These are phyloP conservation scores for Megalopta genalis DNA, from an alignment of 1,140 invertebrate genomes.

Conservation along the genomic window DNA sequence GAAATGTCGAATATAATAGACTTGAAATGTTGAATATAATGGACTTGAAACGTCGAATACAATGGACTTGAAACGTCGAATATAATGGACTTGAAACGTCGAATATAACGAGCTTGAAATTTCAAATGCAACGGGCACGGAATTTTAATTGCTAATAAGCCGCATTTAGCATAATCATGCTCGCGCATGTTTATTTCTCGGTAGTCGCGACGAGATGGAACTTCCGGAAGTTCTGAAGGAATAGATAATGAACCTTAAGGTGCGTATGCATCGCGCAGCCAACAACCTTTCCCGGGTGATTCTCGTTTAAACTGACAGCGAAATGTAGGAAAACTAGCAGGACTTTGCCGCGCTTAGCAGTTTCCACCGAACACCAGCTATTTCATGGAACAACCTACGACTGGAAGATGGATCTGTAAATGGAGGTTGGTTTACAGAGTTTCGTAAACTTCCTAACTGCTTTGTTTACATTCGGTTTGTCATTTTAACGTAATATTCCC, in stretches of 20 bases:
- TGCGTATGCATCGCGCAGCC: conserved; percentile 4
- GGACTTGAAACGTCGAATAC: no score
- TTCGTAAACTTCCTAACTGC: conserved; percentile 30
- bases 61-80: no score
- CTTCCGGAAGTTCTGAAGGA: neutral
- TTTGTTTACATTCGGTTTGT: conserved; percentile 25
- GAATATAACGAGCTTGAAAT: no score
- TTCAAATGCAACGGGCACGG: no score
- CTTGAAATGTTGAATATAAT: no score
- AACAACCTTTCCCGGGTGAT: neutral
- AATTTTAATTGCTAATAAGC: no score
- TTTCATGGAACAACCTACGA: conserved; percentile 27
- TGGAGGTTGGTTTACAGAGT: conserved; percentile 30
- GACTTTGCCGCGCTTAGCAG: conserved; percentile 14
- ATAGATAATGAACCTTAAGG: conserved; percentile 2
- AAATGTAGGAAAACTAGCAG: conserved; percentile 35
- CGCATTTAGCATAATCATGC: no score
- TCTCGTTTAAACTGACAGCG: conserved; percentile 37
- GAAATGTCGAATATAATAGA: no score
- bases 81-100: no score
- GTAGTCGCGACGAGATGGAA: neutral
- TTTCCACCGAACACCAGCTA: conserved; percentile 33
- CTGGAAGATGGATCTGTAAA: conserved; percentile 43
- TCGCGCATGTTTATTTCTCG: neutral
- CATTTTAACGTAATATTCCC: neutral